phyloP scores from a whole-genome alignment of 2,888 invertebrate genomes.

The Harpalus rufipes region DNA sequence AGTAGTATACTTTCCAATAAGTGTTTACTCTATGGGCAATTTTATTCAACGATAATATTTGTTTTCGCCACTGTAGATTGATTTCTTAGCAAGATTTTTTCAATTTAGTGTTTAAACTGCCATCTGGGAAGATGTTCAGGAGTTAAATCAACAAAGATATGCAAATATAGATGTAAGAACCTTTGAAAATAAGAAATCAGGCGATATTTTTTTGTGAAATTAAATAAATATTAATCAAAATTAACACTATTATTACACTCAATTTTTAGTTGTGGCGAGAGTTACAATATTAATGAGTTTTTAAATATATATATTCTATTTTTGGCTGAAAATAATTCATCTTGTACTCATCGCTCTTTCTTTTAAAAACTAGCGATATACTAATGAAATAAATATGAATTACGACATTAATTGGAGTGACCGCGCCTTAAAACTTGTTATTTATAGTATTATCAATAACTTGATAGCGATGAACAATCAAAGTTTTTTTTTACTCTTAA shows the following conservation, averaged over 20 bases:
- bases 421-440: too few relatives aligned
- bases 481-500: too few relatives aligned
- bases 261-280: conserved; percentile 5
- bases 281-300: conserved; percentile 14
- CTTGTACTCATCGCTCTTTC: background rate
- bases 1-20: conserved; percentile 21
- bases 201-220: conserved; percentile 3
- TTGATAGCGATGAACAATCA: too few relatives aligned
- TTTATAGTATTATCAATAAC: too few relatives aligned
- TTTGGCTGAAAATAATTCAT: background rate
- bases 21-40: conserved; percentile 17
- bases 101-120: conserved; percentile 10
- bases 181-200: conserved; percentile 6
- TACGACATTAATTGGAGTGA: too few relatives aligned
- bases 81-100: conserved; percentile 39
- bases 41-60: conserved; percentile 49
- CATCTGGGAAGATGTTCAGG: conserved; percentile 34
- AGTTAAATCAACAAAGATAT: conserved; percentile 14
- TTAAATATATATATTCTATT: conserved; percentile 12
- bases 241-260: conserved; percentile 9
- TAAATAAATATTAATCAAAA: conserved; percentile 34
- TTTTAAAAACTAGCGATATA: background rate
- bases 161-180: conserved; percentile 24
- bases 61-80: conserved; percentile 33
- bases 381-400: too few relatives aligned